A percentile compares a stretch with the other conserved stretches of the same genome.
Evolutionary conservation across 2,113 vertebrate genomes (phyloP).

Genomic region (Otis tarda): DNA sequence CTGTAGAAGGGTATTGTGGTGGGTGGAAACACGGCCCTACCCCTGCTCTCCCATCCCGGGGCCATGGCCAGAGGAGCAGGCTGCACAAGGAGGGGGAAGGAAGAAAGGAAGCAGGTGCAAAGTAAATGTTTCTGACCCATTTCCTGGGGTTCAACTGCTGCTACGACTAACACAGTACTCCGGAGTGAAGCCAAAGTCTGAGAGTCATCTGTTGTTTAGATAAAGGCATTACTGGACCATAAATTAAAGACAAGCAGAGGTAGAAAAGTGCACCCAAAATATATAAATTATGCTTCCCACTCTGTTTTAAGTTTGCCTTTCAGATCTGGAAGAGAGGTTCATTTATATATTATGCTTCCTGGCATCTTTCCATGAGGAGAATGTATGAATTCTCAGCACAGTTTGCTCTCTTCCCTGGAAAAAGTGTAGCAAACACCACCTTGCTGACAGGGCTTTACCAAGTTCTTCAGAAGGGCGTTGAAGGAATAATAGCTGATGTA

Average conservation of each 20-base stretch:
- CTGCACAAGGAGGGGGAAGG: not conserved
- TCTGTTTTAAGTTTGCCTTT: not conserved
- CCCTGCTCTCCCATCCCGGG: accelerated
- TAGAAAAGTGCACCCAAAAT: not conserved
- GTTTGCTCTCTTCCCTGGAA: not conserved
- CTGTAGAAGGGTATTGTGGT: accelerated
- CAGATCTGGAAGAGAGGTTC: not conserved
- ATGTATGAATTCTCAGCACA: not conserved
- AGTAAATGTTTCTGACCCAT: not conserved
- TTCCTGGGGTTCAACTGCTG: not conserved
- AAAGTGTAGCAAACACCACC: not conserved
- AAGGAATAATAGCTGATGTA: not conserved
- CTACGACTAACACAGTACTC: not conserved
- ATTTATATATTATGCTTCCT: not conserved
- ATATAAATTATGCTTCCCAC: not conserved
- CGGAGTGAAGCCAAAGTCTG: not conserved
- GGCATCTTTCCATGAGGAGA: not conserved
- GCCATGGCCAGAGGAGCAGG: not conserved
- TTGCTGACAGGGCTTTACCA: not conserved
- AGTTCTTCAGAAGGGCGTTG: not conserved
- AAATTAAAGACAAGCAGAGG: not conserved
- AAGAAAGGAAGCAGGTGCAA: not conserved
- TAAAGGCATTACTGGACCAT: not conserved
- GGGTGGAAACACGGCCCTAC: not conserved
- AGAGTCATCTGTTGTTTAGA: not conserved